A percentile compares a stretch with the other conserved stretches of the same genome.
Evolutionary conservation across 2,797 vertebrate species (phyloP).

Genomic region (Dipus sagitta): DNA sequence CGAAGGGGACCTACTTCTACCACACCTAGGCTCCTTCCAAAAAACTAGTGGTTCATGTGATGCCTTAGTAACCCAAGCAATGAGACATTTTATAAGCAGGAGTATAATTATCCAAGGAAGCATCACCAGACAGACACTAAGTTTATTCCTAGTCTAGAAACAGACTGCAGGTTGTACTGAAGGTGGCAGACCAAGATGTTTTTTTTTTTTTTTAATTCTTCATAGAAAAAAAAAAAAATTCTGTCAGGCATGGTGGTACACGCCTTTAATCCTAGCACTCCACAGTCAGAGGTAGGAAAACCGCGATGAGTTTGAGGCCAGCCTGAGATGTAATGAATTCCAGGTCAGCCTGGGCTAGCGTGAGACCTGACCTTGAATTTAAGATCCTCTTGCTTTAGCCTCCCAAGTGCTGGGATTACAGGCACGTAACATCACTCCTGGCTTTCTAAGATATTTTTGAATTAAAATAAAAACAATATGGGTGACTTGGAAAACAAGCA

Average conservation of each 20-base stretch:
- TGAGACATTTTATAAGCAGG: constrained; percentile 24
- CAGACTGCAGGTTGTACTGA: not conserved
- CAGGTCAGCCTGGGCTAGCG: no score
- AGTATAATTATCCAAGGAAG: not conserved
- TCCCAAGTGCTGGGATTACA: not conserved
- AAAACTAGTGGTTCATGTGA: not conserved
- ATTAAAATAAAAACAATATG: not conserved
- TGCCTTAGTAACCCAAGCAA: not conserved
- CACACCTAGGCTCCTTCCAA: not conserved
- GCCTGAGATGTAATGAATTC: no score
- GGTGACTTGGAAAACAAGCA: not conserved
- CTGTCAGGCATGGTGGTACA: no score
- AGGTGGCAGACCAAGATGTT: not conserved
- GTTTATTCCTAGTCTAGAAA: not conserved
- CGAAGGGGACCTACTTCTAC: not conserved
- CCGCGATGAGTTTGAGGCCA: no score
- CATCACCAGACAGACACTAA: constrained; percentile 14
- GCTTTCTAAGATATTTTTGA: not conserved
- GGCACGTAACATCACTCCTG: no score
- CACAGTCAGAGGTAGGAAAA: no score
- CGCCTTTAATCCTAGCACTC: no score
- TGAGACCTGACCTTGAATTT: not conserved
- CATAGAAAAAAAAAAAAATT: no score
- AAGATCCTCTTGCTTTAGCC: not conserved
- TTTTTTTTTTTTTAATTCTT: no score